Evolutionary conservation across 2,113 vertebrate species (phyloP).

Genomic region (Cynocephalus volans): DNA sequence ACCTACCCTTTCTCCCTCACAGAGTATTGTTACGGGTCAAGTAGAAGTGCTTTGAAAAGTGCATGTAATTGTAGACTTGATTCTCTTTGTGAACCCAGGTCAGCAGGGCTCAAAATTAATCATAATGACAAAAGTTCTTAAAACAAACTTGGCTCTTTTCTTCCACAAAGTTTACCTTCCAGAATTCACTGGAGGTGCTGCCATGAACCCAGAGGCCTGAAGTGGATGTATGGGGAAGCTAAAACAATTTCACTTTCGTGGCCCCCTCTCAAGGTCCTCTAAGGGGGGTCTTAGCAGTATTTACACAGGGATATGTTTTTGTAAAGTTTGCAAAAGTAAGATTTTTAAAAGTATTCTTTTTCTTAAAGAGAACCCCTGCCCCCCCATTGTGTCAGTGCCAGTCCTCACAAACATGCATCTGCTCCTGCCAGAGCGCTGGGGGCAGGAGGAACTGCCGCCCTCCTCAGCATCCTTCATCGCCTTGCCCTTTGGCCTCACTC

Average conservation of each 20-base stretch:
- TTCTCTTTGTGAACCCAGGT: neutral
- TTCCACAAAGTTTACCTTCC: neutral
- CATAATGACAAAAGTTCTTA: constrained; percentile 4
- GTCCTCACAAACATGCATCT: neutral
- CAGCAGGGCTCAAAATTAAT: neutral
- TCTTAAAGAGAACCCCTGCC: neutral
- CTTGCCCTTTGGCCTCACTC: neutral
- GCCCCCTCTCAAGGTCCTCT: neutral
- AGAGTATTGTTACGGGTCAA: neutral
- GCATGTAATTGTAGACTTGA: neutral
- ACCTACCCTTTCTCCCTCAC: neutral
- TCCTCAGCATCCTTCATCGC: neutral
- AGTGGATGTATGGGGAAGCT: constrained; percentile 31
- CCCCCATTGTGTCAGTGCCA: neutral
- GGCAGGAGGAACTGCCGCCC: neutral
- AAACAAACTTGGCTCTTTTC: neutral
- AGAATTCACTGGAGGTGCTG: neutral
- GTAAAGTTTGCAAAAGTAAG: neutral
- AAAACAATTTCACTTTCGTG: neutral
- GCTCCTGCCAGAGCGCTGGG: neutral
- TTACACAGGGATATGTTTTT: neutral
- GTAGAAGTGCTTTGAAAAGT: neutral
- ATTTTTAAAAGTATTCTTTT: neutral
- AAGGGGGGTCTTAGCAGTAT: neutral
- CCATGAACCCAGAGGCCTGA: neutral